Evolutionary conservation across 1,140 invertebrate genomes (phyloP).

Genomic region (Agrypnia vestita): DNA sequence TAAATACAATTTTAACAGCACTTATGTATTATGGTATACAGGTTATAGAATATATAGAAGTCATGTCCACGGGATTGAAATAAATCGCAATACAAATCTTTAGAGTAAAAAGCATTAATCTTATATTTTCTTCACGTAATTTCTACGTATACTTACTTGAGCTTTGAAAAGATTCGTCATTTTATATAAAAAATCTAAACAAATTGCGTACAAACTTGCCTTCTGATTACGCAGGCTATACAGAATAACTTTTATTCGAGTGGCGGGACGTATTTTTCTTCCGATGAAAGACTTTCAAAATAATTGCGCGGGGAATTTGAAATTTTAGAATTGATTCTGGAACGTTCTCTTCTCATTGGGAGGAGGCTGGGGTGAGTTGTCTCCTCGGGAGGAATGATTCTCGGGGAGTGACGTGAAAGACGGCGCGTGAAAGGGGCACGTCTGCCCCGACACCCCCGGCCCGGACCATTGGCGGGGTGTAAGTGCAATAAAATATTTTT

Average conservation of each 20-base stretch:
- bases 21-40: too few species aligned
- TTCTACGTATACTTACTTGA: not conserved
- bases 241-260: slow-evolving; percentile 42
- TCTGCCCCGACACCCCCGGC: slow-evolving; percentile 34
- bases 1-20: too few species aligned
- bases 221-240: slow-evolving; percentile 34
- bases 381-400: slow-evolving; percentile 38
- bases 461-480: slow-evolving; percentile 1
- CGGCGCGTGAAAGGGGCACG: slow-evolving; percentile 46
- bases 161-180: not conserved
- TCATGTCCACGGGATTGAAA: too few species aligned
- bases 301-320: slow-evolving; percentile 45
- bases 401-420: slow-evolving; percentile 44
- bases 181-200: slow-evolving; percentile 8
- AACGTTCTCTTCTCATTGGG: slow-evolving; percentile 13
- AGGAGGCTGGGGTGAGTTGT: slow-evolving; percentile 23
- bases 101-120: too few species aligned
- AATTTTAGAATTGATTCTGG: slow-evolving; percentile 41
- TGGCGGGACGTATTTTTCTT: slow-evolving; percentile 30
- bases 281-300: slow-evolving; percentile 45
- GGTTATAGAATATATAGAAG: too few species aligned
- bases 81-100: too few species aligned
- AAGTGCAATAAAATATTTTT: too few species aligned
- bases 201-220: slow-evolving; percentile 30
- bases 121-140: too few species aligned